Evolutionary conservation across 2,797 vertebrate species (phyloP).

Genomic region (Cirrhinus mrigala): DNA sequence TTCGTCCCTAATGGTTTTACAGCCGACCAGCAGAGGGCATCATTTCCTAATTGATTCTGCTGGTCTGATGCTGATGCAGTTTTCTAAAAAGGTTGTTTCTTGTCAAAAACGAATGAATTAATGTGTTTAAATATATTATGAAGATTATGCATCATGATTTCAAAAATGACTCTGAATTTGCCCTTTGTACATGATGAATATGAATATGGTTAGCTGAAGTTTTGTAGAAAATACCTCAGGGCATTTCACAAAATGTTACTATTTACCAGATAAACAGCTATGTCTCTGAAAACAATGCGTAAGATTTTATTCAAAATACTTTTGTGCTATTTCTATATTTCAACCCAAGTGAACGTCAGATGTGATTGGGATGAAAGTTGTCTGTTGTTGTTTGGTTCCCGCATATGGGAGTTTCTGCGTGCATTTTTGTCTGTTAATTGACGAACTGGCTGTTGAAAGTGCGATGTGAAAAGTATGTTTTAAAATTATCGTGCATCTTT

Average conservation of each 20-base stretch:
- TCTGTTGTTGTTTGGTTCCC: not conserved
- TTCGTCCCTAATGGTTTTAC: conserved; percentile 21
- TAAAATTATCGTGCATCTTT: not conserved
- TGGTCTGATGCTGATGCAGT: not conserved
- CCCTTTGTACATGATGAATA: conserved; percentile 15
- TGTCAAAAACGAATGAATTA: conserved; percentile 5
- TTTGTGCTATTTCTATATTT: conserved; percentile 1
- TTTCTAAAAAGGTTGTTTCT: not conserved
- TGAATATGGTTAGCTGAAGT: conserved; percentile 22
- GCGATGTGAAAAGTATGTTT: not conserved
- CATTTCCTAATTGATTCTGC: conserved; percentile 8
- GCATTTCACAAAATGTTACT: conserved; percentile 29
- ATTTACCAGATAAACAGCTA: conserved; percentile 29
- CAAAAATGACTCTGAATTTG: not conserved
- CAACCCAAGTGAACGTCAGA: not conserved
- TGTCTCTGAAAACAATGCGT: conserved; percentile 26
- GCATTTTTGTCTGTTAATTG: not conserved
- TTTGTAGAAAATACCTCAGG: conserved; percentile 38
- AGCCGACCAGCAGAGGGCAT: conserved; percentile 54
- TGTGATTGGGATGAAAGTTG: not conserved
- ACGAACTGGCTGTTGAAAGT: not conserved
- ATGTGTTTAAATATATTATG: conserved; percentile 34
- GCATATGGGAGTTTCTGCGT: not conserved
- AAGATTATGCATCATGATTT: conserved; percentile 38
- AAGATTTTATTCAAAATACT: conserved; percentile 13